Evolutionary conservation across 2,113 vertebrate genomes (phyloP).

Genomic region (Osmerus eperlanus): DNA sequence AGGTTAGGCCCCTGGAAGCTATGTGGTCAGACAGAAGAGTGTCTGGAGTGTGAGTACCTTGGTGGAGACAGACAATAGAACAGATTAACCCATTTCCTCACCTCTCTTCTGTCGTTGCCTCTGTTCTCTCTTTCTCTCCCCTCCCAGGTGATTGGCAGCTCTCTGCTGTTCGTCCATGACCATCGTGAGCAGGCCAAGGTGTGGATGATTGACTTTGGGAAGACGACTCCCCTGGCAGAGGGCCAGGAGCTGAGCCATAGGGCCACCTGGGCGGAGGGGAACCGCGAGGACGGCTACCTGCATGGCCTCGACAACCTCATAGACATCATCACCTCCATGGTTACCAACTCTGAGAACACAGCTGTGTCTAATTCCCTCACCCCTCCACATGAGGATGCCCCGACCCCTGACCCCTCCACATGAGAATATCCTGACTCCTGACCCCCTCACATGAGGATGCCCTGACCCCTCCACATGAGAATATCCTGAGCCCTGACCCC

Average conservation of each 20-base stretch:
- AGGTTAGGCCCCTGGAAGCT: not conserved
- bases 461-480: no score
- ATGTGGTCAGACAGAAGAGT: no score
- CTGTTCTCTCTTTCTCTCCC: not conserved
- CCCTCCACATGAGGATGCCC: conserved; percentile 3
- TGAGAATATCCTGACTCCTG: not conserved
- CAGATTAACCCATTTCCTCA: no score
- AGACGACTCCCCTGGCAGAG: conserved; percentile 88
- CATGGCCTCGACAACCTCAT: conserved; percentile 91
- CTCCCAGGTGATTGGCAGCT: conserved; percentile 94
- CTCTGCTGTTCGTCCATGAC: conserved; percentile 96
- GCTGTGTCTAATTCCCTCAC: no score
- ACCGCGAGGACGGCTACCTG: conserved; percentile 96
- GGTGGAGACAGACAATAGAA: not conserved
- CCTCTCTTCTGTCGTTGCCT: no score
- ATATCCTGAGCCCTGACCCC: no score
- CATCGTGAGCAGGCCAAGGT: conserved; percentile 89
- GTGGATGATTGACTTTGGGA: conserved; percentile 99
- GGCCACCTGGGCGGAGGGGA: conserved; percentile 86
- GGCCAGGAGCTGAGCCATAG: conserved; percentile 87
- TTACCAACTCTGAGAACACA: conserved; percentile 27
- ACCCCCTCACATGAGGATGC: no score
- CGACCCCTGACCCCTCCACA: not conserved
- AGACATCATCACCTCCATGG: conserved; percentile 85
- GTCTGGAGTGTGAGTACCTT: not conserved